These are phyloP conservation scores for Pocillopora grandis DNA, from an alignment of 92 coral and sea anemone species.

Conservation along the genomic window DNA sequence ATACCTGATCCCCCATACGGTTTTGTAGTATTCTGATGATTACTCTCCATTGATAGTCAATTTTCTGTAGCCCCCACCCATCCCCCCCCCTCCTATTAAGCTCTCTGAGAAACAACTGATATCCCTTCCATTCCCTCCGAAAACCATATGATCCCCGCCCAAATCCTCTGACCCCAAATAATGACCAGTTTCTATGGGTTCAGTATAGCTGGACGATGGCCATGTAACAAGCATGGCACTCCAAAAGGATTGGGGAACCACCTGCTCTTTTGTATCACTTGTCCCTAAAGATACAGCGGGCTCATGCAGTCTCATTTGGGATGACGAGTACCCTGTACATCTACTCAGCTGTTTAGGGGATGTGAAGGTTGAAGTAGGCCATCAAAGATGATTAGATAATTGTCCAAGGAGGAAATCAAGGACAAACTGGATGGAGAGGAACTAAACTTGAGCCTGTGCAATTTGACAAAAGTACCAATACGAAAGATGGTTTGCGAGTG, in stretches of 20 bases:
- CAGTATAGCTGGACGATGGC: too few relatives aligned
- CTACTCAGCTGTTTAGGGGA: constrained; percentile 19
- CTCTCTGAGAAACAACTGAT: too few relatives aligned
- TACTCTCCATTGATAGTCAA: too few relatives aligned
- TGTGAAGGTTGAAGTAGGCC: background rate
- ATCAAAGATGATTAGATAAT: constrained; percentile 71
- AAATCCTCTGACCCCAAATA: too few relatives aligned
- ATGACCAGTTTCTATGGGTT: too few relatives aligned
- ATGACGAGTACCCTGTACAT: constrained; percentile 14
- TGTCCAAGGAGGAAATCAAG: constrained; percentile 90
- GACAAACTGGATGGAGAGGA: constrained; percentile 94
- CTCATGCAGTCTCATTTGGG: constrained; percentile 7
- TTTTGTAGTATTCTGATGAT: too few relatives aligned
- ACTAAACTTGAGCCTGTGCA: constrained; percentile 90
- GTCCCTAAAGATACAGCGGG: too few relatives aligned
- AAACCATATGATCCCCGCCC: too few relatives aligned
- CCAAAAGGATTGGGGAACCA: constrained; percentile 17
- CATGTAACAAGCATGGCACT: background rate
- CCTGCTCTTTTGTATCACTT: background rate
- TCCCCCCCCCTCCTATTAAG: too few relatives aligned
- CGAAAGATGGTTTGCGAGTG: constrained; percentile 82
- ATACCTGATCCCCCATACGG: too few relatives aligned
- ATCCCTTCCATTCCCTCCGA: too few relatives aligned
- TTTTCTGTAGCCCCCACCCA: too few relatives aligned
- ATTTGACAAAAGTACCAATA: constrained; percentile 93